Percentiles rank a stretch among this genome's conserved stretches.
Conservation (phyloP, 2,113 vertebrate genomes). For the Arenaria interpres region DNA sequence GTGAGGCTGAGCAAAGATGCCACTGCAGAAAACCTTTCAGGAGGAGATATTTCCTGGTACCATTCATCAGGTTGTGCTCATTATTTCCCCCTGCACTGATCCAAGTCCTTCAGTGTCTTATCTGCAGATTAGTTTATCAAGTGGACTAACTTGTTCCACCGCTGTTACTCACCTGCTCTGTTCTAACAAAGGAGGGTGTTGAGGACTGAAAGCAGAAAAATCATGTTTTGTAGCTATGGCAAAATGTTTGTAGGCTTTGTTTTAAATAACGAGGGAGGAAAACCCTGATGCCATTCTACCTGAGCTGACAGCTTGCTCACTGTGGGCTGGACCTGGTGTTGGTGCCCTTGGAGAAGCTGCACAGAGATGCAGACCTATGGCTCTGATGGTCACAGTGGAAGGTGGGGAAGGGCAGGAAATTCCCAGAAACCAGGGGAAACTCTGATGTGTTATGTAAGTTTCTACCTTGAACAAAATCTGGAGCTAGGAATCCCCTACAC, state of each 20-base stretch:
- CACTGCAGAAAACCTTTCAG: conserved; percentile 15
- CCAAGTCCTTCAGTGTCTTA: not conserved
- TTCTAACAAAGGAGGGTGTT: not conserved
- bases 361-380: not conserved
- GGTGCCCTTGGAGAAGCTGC: not conserved
- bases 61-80: not conserved
- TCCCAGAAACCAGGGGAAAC: not conserved
- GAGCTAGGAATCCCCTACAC: not conserved
- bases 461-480: not conserved
- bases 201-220: not conserved
- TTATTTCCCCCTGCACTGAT: not conserved
- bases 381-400: not conserved
- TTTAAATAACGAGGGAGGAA: not conserved
- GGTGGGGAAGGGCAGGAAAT: not conserved
- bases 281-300: not conserved
- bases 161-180: not conserved
- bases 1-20: not conserved
- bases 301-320: accelerated
- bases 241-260: not conserved
- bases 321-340: not conserved
- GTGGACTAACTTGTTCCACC: not conserved
- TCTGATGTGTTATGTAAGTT: not conserved
- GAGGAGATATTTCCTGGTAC: conserved; percentile 46
- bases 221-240: not conserved
- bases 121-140: not conserved